These are phyloP conservation scores for Ptilorrhoa leucosticta DNA, from an alignment of 2,113 vertebrate genomes.

Conservation along the genomic window DNA sequence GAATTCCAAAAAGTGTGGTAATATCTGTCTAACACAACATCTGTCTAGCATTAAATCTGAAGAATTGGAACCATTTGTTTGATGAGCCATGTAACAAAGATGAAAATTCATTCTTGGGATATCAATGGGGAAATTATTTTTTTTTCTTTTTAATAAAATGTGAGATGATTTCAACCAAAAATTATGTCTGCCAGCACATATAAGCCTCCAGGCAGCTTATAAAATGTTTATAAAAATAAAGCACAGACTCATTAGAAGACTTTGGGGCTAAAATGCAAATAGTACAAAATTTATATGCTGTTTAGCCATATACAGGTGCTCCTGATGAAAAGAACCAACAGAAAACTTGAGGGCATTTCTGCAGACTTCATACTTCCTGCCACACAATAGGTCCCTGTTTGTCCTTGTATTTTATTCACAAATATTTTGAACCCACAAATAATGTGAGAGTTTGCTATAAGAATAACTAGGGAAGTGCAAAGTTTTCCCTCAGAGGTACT, in stretches of 20 bases:
- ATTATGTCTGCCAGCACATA: neutral
- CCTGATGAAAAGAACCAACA: neutral
- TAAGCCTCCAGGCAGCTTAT: neutral
- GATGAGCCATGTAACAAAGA: conserved; percentile 13
- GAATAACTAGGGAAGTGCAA: neutral
- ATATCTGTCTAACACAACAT: neutral
- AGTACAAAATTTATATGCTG: neutral
- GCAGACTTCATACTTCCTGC: neutral
- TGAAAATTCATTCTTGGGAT: conserved; percentile 29
- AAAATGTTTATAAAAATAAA: conserved; percentile 36
- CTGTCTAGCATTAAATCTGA: conserved; percentile 39
- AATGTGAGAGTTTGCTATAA: neutral
- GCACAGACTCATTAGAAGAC: conserved; percentile 28
- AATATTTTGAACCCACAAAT: neutral
- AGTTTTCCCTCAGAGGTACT: neutral
- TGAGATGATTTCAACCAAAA: conserved; percentile 29
- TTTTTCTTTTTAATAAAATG: neutral
- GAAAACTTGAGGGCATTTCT: conserved; percentile 40
- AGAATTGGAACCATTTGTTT: conserved; percentile 35
- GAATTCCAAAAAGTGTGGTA: conserved; percentile 8
- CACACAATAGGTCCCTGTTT: conserved; percentile 7
- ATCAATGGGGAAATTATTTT: neutral
- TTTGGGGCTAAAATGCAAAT: conserved; percentile 27
- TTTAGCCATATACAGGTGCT: conserved; percentile 25
- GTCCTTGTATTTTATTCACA: neutral